Percentiles rank a stretch among this genome's conserved stretches.
phyloP scores from a whole-genome alignment of 2,113 vertebrate genomes.

The Cyprinus carpio region DNA sequence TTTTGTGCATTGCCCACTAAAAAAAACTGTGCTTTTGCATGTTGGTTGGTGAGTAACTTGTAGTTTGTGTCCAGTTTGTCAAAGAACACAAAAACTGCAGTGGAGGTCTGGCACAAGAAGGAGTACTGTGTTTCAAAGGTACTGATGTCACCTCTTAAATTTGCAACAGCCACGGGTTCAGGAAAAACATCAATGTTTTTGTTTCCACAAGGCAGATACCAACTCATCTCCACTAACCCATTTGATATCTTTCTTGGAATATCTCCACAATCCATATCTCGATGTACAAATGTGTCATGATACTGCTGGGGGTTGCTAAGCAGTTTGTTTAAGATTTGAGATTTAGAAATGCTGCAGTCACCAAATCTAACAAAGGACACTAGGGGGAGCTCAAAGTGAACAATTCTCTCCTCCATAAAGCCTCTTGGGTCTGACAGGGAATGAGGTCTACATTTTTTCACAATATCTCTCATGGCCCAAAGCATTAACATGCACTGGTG shows the following conservation, averaged over 20 bases:
- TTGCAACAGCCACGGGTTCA: constrained; percentile 73
- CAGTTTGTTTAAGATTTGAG: constrained; percentile 73
- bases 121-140: constrained; percentile 69
- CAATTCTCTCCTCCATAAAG: constrained; percentile 66
- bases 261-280: constrained; percentile 63
- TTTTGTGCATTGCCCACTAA: constrained; percentile 61
- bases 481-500: constrained; percentile 71
- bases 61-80: constrained; percentile 63
- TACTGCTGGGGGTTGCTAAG: constrained; percentile 71
- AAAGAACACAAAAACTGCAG: constrained; percentile 76
- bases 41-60: constrained; percentile 62
- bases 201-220: constrained; percentile 75
- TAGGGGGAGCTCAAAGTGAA: constrained; percentile 63
- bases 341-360: constrained; percentile 77
- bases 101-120: constrained; percentile 75
- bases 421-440: constrained; percentile 54
- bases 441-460: constrained; percentile 66
- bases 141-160: constrained; percentile 72
- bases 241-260: constrained; percentile 70
- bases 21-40: constrained; percentile 58
- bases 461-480: constrained; percentile 73
- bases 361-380: constrained; percentile 80
- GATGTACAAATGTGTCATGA: constrained; percentile 73
- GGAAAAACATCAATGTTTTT: constrained; percentile 66
- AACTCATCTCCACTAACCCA: constrained; percentile 77